Base-by-base conservation (phyloP, 1,140 invertebrate genomes). In the Calosoma granatense region DNA sequence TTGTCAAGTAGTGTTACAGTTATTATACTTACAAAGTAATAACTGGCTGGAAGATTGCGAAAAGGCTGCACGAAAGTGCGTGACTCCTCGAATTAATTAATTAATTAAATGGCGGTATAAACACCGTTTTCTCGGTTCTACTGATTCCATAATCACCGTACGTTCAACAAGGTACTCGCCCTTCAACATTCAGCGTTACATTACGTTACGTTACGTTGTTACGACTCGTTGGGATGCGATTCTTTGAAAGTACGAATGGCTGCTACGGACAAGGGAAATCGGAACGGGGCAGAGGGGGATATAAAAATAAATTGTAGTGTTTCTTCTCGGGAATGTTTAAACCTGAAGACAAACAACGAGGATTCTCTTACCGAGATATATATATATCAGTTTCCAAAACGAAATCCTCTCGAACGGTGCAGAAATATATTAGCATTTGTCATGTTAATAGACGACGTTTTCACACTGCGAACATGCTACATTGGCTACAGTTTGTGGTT, bases 31-130 rank as follows among this genome's bases (percentile, higher is more conserved):
- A 67, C 64, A 67, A 66, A 65, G 66, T 65, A 67, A 67, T 67
- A 67, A 66, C 65, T 63, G 66, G 60, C 64, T 66, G 61, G 64
- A 65, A 66, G 65, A 67, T 69, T 69, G 64, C 60, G 57, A 65
- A 70, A 68, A 65, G 59, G 61, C 64, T 63, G 59, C 59, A 61
- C 61, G 61, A 63, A 59, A 61, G 64, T 22, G 58, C 59, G 61
- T 63, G 66, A 30, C 26, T 14, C 26, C 26, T 30, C 4, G 26
- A 30, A 30, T 30, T 30, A 70, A 70, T 70, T 70, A 70, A 70
- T 70, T 70, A 70, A 70, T 70, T 69, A 70, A 70, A 70, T 67
- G 65, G 26, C 65, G 63, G 64, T 67, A 68, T 69, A 69, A 69
- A 69, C 65, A 68, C 62, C 64, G 60, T 30, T 30, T 30, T 30